phyloP scores from a whole-genome alignment of 2,797 vertebrate genomes.

The Gallinago solitaria region DNA sequence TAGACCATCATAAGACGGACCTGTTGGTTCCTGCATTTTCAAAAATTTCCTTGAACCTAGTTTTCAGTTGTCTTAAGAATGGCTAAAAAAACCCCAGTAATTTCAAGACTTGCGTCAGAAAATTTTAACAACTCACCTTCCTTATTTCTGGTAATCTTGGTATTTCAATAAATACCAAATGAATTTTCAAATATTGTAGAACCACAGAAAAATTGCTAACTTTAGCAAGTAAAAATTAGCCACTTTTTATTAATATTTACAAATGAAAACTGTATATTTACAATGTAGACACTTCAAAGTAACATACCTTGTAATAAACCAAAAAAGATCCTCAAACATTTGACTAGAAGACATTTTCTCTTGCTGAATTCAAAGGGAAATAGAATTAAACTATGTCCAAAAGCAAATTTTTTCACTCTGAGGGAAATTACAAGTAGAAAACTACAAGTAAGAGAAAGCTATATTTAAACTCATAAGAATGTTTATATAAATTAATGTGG shows the following conservation, averaged over 20 bases:
- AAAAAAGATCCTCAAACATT: neutral
- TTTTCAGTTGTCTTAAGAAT: neutral
- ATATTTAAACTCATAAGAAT: neutral
- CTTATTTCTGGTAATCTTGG: neutral
- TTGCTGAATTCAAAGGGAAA: neutral
- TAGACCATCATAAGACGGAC: neutral
- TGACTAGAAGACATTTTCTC: neutral
- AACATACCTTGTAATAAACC: neutral
- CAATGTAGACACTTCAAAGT: neutral
- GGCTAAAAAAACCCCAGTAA: fast-evolving
- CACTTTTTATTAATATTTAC: neutral
- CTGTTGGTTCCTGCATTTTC: neutral
- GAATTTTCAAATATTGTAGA: neutral
- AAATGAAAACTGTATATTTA: neutral
- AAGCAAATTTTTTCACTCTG: neutral
- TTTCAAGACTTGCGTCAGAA: neutral
- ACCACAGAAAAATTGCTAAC: neutral
- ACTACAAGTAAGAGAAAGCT: neutral
- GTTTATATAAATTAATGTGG: neutral
- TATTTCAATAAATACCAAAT: neutral
- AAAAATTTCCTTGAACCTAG: neutral
- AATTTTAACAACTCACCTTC: neutral
- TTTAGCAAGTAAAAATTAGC: neutral
- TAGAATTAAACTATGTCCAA: neutral
- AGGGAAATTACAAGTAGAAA: neutral